Evolutionary conservation across 2,888 invertebrate species (phyloP).

Genomic region (Ornithoptera alexandrae): DNA sequence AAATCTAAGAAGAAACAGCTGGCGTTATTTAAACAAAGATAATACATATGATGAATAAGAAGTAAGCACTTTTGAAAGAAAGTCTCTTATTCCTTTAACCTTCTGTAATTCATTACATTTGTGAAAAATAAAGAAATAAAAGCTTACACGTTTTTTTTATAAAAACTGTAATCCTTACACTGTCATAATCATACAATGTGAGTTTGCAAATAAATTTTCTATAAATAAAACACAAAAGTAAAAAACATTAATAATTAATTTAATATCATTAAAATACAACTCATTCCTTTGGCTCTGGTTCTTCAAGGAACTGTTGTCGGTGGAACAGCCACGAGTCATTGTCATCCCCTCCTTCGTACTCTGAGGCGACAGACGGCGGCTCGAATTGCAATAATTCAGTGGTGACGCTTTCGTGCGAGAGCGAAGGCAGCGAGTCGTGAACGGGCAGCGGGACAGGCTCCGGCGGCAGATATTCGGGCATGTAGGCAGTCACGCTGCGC

Average conservation of each 20-base stretch:
- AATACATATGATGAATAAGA: too few relatives aligned
- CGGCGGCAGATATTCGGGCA: conserved; percentile 84
- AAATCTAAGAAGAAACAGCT: too few relatives aligned
- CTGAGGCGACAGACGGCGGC: conserved; percentile 49
- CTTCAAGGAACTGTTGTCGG: conserved; percentile 67
- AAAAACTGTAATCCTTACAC: too few relatives aligned
- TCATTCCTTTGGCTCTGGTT: conserved; percentile 50
- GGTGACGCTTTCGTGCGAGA: conserved; percentile 59
- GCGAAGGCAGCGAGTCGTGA: conserved; percentile 81
- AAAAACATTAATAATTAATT: neutral
- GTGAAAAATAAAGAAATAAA: too few relatives aligned
- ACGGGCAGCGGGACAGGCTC: conserved; percentile 84
- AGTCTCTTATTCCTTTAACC: too few relatives aligned
- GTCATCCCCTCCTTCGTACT: conserved; percentile 66
- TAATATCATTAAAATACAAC: neutral
- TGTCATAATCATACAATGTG: too few relatives aligned
- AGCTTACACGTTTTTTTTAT: too few relatives aligned
- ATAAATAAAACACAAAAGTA: neutral
- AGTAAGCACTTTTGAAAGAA: too few relatives aligned
- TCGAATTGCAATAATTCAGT: conserved; percentile 71
- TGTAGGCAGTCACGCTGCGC: conserved; percentile 83
- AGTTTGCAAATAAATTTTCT: too few relatives aligned
- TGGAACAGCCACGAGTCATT: conserved; percentile 71
- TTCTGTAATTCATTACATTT: too few relatives aligned
- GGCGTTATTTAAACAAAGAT: too few relatives aligned